Base-by-base conservation (phyloP, 2,888 invertebrate species). In the Rosalia funebris region DNA sequence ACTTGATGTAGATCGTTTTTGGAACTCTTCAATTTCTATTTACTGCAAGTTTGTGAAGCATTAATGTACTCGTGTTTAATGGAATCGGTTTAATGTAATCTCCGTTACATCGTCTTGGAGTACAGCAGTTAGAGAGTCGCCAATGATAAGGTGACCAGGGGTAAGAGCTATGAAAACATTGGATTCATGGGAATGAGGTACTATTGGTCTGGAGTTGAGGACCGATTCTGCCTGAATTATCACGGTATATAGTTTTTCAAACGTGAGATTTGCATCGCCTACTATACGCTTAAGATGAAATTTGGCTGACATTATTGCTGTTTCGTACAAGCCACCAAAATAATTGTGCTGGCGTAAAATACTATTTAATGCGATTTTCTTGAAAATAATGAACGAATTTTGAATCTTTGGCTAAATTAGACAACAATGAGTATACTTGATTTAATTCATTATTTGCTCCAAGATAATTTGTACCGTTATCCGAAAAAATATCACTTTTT, bases 371-470 rank as follows among this genome's bases (percentile, higher is more conserved):
- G 15, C 10, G 39, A 5, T 37, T 37, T 37, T 37, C 15, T 3
- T 37, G 39, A 37, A 37, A 37, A 37, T 37, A 37, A 37, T 37
- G 3, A 10, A 37, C 15, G 10, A 37, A 37, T 37, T 37, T 37
- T 5, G 12, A 10, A 37, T 37, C 10, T 10, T 37, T 37, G 12
- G 39, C 3, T 10, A 14, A 37, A 5, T 37, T 10, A 5, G 39
- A 11, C 39, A 37, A 37, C 12, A 37, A 10, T 4, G 39, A 37
- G 10, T 37, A 37, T 37, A 37, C 39, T 37, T 37, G 39, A 5
- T 37, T 37, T 37, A 37, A 37, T 12, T 37, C 39, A 37, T 37
- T 37, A 37, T 37, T 37, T 37, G 39, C 39, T 5, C 39, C 39
- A 37, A 37, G 3, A 25, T 25, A 25, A 25, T 25, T 25, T 9